Base-by-base conservation (phyloP, 2,797 vertebrate genomes). In the Synaphobranchus kaupii region DNA sequence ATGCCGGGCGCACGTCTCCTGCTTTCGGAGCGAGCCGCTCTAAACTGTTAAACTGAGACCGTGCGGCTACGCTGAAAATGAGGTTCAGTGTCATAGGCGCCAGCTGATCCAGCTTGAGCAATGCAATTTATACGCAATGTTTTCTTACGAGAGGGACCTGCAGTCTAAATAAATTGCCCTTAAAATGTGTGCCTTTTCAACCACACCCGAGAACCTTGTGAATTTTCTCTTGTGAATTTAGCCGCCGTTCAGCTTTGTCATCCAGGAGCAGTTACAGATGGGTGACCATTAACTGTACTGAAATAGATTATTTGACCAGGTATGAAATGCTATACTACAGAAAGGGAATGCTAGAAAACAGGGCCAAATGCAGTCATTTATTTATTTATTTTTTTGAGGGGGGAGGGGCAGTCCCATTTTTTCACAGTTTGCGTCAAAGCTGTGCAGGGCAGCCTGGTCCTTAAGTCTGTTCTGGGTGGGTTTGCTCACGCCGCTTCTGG, bases 181-280 rank as follows among this genome's bases (percentile, higher is more conserved):
- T 54, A 15, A 54, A 82, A 82, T 82, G 50, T 31, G 48, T 82
- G 48, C 47, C 6, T 84, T 84, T 17, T 44, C 25, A 84, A 84
- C 20, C 54, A 66, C 13, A 20, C 52, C 28, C 15, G 58, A 56
- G 58, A 84, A 10, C 39, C 58, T 2, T 1, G 84, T 22, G 39
- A 39, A 39, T 39, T 39, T 54, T 44, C 58, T 48, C n/a, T 71
- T 22, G 39, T 68, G 39, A 66, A 85, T 85, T 31, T n/a, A 28
- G 9, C 44, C 58, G 9, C 44, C 39, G 9, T 20, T 28, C 34
- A n/a, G 20, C 17, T 44, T n/a, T 34, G 12, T 44, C 56, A 44
- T 84, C 20, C 34, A n/a, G 84, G 31, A 20, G 31, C 83, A 34
- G 34, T 54, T 84, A 17, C 28, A 44, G 9, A 66, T 66, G 63